Base-by-base conservation (phyloP, 2,797 vertebrate species). In the Brachyrhaphis roseni region DNA sequence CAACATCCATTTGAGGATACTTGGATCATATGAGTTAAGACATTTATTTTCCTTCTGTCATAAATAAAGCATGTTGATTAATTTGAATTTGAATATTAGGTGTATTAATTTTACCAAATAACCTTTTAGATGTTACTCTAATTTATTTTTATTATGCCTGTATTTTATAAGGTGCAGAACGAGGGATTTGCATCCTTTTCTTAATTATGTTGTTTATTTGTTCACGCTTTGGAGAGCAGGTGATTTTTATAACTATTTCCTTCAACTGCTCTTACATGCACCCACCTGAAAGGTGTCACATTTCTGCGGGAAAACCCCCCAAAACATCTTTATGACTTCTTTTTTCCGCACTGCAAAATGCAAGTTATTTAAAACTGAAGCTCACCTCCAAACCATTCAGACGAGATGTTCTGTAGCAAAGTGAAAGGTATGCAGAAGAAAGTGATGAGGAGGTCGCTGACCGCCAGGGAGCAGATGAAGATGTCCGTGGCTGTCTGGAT, bases 341-440 rank as follows among this genome's bases (percentile, higher is more conserved):
- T 28, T 39, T 39, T 1, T n/a, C 36, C 1, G 13, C 64, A 41
- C 8, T 5, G 10, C 20, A 68, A 68, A 68, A 68, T 41, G 36
- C 36, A 26, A 26, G 36, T 41, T 13, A 46, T 41, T 20, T 5
- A 0, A 49, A 79, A n/a, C 68, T 66, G 0, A 1, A 62, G 89
- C 95, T 96, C 84, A 97, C 96, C 96, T 39, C 96, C 96, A 59
- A 96, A 88, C 96, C 96, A 97, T 64, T 97, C 94, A 0, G 96
- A 96, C 0, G 95, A 96, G 91, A 97, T 95, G 93, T 97, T 97
- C 87, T 97, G 96, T 84, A 97, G 91, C 81, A 97, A 78, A 16
- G 96, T 97, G 77, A 97, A 96, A 0, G 96, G 96, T 1, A 97
- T 88, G 90, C 96, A 97, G 93, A 97, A 97, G 86, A 97, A 96